Percentiles rank a stretch among this genome's conserved stretches.
Conservation (phyloP, 2,113 vertebrate species). For the Hydropotes inermis region DNA sequence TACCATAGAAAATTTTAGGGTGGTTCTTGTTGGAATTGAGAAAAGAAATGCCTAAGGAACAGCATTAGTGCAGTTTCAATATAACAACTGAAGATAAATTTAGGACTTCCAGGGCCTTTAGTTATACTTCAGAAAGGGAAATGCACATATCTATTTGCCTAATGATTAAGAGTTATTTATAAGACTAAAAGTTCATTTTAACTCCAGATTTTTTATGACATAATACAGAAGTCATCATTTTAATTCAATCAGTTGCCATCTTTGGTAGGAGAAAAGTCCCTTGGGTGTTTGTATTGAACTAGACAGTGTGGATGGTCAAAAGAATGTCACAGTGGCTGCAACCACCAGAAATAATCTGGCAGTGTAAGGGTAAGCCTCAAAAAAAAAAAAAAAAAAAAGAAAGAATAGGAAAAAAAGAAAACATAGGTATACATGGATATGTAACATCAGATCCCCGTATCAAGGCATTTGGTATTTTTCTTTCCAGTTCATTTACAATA, state of each 20-base stretch:
- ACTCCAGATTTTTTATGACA: constrained; percentile 33
- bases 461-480: background rate
- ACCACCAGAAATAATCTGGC: background rate
- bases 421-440: background rate
- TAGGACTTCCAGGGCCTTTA: background rate
- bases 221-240: constrained; percentile 14
- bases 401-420: background rate
- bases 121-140: constrained; percentile 9
- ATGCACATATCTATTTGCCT: constrained; percentile 28
- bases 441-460: background rate
- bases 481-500: background rate
- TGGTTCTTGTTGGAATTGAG: background rate
- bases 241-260: background rate
- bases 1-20: background rate
- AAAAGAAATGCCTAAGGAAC: constrained; percentile 3
- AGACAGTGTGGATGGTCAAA: background rate
- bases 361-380: background rate
- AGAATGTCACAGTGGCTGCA: background rate
- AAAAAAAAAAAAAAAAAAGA: background rate
- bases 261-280: background rate
- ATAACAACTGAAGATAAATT: constrained; percentile 5
- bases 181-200: constrained; percentile 33
- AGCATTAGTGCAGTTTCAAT: background rate
- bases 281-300: background rate
- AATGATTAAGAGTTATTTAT: background rate